These are phyloP conservation scores for Barypeithes pellucidus DNA, from an alignment of 2,888 invertebrate species.

Conservation along the genomic window DNA sequence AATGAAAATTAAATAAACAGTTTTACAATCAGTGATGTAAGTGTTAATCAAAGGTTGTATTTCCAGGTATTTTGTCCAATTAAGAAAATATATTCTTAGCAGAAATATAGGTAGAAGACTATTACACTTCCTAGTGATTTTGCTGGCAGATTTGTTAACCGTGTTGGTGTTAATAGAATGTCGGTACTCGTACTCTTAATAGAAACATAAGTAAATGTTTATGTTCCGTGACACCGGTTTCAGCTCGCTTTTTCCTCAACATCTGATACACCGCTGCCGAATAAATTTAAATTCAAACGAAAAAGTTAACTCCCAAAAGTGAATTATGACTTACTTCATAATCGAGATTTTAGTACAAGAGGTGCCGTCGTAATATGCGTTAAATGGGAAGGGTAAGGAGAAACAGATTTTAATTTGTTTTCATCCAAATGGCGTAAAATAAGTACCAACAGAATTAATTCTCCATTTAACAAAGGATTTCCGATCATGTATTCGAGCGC, in stretches of 20 bases:
- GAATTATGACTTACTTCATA: constrained; percentile 37
- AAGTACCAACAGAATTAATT: too few species aligned
- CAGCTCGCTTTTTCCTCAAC: constrained; percentile 62
- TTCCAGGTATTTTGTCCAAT: not conserved
- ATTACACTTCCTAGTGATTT: constrained; percentile 55
- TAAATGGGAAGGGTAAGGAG: too few species aligned
- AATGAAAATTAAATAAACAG: too few species aligned
- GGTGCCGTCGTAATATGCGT: too few species aligned
- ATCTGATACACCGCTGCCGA: constrained; percentile 65
- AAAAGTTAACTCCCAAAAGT: constrained; percentile 43
- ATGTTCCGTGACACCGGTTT: constrained; percentile 71
- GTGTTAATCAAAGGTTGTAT: too few species aligned
- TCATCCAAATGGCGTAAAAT: too few species aligned
- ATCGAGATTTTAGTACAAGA: constrained; percentile 17
- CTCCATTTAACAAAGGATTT: too few species aligned
- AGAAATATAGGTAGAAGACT: not conserved
- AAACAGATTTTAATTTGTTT: too few species aligned
- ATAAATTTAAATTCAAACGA: constrained; percentile 57
- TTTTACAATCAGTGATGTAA: too few species aligned
- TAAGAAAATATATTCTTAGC: not conserved
- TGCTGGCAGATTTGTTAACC: constrained; percentile 65
- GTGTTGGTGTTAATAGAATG: constrained; percentile 65
- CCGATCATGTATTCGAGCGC: too few species aligned
- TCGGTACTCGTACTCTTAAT: constrained; percentile 68
- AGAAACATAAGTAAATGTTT: constrained; percentile 72